phyloP scores from a whole-genome alignment of 1,140 invertebrate genomes.

The Drosophila truncata region DNA sequence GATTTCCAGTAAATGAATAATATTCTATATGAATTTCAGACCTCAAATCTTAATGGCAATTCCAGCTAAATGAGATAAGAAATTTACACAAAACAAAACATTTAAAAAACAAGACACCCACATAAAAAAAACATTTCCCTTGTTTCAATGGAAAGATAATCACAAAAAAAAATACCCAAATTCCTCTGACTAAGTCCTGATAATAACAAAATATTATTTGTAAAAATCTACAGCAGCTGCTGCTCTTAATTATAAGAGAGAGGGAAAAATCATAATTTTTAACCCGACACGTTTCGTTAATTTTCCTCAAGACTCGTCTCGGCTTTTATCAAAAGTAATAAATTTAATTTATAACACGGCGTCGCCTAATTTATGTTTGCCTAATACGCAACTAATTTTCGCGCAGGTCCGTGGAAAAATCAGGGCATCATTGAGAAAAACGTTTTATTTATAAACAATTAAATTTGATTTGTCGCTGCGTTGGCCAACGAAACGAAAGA shows the following conservation, averaged over 20 bases:
- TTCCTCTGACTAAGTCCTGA: not conserved
- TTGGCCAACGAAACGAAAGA: conserved; percentile 43
- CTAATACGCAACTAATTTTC: conserved; percentile 80
- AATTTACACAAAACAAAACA: not conserved
- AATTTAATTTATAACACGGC: conserved; percentile 73
- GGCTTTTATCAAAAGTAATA: conserved; percentile 73
- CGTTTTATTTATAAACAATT: conserved; percentile 84
- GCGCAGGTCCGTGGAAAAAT: conserved; percentile 40
- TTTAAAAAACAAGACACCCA: not conserved
- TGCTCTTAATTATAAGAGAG: not conserved
- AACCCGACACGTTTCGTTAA: conserved; percentile 54
- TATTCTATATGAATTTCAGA: not conserved
- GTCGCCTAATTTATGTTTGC: conserved; percentile 76
- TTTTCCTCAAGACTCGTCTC: conserved; percentile 33
- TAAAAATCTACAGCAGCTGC: not conserved
- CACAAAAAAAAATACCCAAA: not conserved
- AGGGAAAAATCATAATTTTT: conserved; percentile 27
- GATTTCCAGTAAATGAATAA: not conserved
- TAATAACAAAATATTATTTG: conserved; percentile 4
- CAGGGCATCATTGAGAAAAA: conserved; percentile 70
- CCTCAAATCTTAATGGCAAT: not conserved
- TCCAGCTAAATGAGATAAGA: conserved; percentile 17
- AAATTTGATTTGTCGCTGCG: conserved; percentile 78
- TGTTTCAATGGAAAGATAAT: conserved; percentile 8
- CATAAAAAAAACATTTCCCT: not conserved